Percentiles rank a stretch among this genome's conserved stretches.
These are phyloP conservation scores for Urocolius indicus DNA, from an alignment of 2,113 vertebrate species.

Conservation along the genomic window DNA sequence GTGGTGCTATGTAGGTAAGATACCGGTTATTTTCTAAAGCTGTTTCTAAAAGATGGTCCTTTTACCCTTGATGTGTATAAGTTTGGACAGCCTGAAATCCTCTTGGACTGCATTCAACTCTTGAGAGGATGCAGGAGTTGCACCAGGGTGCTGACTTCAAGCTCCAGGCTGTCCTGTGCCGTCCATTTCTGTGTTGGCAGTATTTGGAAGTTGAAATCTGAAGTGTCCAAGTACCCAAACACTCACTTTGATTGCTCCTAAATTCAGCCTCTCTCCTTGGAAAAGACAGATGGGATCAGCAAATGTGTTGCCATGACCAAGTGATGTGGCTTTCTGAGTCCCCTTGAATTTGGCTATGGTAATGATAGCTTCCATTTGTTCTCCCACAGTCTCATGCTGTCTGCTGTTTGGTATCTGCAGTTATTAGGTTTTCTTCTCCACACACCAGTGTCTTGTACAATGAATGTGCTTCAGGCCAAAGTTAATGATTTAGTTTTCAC, in stretches of 20 bases:
- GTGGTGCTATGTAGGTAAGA: background rate
- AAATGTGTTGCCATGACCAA: background rate
- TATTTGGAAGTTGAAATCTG: background rate
- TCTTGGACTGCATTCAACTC: background rate
- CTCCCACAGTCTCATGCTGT: background rate
- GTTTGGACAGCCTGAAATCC: background rate
- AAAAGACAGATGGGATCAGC: background rate
- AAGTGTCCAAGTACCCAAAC: background rate
- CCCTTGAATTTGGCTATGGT: background rate
- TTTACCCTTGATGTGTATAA: background rate
- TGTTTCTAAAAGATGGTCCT: background rate
- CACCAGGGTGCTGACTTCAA: background rate
- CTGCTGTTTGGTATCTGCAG: background rate
- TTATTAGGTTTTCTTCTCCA: background rate
- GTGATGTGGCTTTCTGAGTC: background rate
- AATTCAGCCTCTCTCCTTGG: background rate
- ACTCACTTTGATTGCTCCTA: background rate
- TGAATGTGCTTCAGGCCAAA: no score
- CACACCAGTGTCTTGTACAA: background rate
- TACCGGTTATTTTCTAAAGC: background rate
- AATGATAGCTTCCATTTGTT: background rate
- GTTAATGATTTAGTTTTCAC: background rate
- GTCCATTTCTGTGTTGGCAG: background rate
- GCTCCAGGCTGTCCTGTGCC: background rate
- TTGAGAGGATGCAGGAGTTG: background rate